Conservation (phyloP, 2,797 vertebrate genomes). For the Clarias platycephalus region DNA sequence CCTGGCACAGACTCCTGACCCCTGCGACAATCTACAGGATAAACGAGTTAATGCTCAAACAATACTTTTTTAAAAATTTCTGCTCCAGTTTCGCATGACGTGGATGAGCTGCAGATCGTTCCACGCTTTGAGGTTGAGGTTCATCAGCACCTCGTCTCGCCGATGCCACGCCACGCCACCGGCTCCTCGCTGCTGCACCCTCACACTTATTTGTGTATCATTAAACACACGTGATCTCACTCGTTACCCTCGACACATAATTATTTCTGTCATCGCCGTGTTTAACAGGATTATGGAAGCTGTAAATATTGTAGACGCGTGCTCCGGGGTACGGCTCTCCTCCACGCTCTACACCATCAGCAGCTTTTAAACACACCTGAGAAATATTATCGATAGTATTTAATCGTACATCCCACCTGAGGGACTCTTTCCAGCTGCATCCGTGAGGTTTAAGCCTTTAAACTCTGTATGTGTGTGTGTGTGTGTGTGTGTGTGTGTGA, state of each 20-base stretch:
- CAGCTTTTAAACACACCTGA: too few relatives aligned
- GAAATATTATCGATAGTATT: too few relatives aligned
- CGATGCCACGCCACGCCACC: not conserved
- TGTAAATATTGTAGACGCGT: too few relatives aligned
- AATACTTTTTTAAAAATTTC: too few relatives aligned
- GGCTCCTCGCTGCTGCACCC: not conserved
- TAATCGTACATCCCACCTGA: not conserved
- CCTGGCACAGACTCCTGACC: too few relatives aligned
- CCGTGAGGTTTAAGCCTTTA: too few relatives aligned
- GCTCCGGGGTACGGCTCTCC: not conserved
- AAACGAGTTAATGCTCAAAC: too few relatives aligned
- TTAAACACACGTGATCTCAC: not conserved
- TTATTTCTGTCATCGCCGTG: not conserved
- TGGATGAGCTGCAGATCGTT: too few relatives aligned
- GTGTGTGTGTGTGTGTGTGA: too few relatives aligned
- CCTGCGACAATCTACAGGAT: too few relatives aligned
- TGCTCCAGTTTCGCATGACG: too few relatives aligned
- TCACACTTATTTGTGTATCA: not conserved
- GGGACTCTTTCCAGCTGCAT: not conserved
- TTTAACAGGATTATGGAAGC: not conserved
- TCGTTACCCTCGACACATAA: not conserved
- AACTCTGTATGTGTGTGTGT: too few relatives aligned
- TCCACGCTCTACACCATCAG: not conserved
- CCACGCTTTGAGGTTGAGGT: not conserved
- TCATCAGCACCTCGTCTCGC: not conserved